Percentiles rank a stretch among this genome's conserved stretches.
phyloP scores from a whole-genome alignment of 2,797 vertebrate genomes.

The Cirrhinus mrigala region DNA sequence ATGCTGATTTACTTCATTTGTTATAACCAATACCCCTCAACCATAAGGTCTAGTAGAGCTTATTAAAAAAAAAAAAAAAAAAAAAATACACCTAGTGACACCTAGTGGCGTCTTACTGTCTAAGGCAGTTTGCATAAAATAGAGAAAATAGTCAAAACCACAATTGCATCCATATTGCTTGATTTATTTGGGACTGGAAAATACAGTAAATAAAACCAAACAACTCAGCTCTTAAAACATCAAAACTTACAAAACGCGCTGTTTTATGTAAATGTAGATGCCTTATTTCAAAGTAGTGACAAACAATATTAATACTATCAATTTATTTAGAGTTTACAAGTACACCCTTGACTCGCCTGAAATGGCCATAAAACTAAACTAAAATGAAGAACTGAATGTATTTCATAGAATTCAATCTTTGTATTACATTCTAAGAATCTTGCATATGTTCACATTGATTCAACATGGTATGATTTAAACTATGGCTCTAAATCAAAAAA shows the following conservation, averaged over 20 bases:
- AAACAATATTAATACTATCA: not conserved
- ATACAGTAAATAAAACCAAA: not conserved
- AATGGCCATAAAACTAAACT: not conserved
- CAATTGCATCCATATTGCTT: not conserved
- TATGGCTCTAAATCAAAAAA: not conserved
- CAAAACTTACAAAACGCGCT: not conserved
- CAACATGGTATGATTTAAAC: not conserved
- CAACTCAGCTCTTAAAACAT: not conserved
- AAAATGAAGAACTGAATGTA: not conserved
- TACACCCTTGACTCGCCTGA: not conserved
- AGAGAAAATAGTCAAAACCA: not conserved
- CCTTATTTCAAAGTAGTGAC: not conserved
- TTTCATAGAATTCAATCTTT: not conserved
- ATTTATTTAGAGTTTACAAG: not conserved
- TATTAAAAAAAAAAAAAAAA: not conserved
- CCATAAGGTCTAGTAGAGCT: not conserved
- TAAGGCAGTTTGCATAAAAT: not conserved
- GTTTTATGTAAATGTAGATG: not conserved
- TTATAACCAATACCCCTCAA: not conserved
- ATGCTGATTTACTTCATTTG: no score
- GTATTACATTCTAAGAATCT: not conserved
- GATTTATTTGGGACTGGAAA: slow-evolving; percentile 23
- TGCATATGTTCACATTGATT: not conserved
- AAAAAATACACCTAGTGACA: no score
- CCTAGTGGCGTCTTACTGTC: not conserved